phyloP scores from a whole-genome alignment of 2,113 vertebrate species.

The Brienomyrus brachyistius region DNA sequence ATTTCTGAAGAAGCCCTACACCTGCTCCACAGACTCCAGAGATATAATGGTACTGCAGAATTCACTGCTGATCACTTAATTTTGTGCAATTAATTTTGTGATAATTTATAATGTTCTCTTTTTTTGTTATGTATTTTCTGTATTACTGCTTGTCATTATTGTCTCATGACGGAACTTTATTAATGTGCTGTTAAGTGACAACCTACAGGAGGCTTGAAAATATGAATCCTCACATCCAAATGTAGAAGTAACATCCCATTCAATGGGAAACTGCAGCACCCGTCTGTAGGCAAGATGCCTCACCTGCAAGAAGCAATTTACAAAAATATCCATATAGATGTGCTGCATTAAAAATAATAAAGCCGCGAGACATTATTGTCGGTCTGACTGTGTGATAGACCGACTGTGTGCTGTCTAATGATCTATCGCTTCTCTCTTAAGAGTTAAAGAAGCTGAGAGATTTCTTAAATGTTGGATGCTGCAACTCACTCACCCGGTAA shows the following conservation, averaged over 20 bases:
- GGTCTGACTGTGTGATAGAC: too few relatives aligned
- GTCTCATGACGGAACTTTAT: neutral
- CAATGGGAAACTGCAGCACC: neutral
- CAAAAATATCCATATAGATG: too few relatives aligned
- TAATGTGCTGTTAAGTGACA: neutral
- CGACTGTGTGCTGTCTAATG: neutral
- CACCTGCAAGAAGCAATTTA: neutral
- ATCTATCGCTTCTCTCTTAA: neutral
- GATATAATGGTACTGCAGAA: neutral
- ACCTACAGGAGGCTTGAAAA: neutral
- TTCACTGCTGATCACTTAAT: neutral
- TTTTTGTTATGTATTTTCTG: neutral
- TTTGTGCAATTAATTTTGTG: too few relatives aligned
- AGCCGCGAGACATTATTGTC: too few relatives aligned
- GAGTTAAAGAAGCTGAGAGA: neutral
- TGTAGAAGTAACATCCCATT: neutral
- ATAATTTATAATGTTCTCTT: too few relatives aligned
- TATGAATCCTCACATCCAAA: neutral
- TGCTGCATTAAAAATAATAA: too few relatives aligned
- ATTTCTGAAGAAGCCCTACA: neutral
- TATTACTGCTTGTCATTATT: neutral
- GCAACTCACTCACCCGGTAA: neutral
- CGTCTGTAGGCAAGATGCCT: neutral
- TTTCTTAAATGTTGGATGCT: neutral
- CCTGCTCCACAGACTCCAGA: neutral